Conservation (phyloP, 2,113 vertebrate species). For the Pongo abelii region DNA sequence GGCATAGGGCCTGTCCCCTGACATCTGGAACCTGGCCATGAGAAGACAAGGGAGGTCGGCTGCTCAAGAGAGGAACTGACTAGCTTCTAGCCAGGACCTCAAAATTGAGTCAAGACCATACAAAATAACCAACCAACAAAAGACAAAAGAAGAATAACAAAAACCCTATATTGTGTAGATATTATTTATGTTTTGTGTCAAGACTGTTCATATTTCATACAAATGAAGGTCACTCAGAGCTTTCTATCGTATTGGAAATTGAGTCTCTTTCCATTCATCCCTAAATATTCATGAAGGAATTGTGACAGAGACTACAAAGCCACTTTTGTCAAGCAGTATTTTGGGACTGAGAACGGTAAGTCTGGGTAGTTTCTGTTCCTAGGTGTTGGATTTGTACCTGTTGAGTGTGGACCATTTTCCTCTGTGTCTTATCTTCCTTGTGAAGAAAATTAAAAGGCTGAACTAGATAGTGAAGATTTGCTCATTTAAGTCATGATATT, state of each 20-base stretch:
- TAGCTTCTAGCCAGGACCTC: neutral
- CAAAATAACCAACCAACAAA: neutral
- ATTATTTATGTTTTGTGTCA: neutral
- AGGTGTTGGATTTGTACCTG: neutral
- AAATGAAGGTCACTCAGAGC: neutral
- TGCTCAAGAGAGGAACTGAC: neutral
- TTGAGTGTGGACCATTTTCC: neutral
- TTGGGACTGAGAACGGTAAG: too few relatives aligned
- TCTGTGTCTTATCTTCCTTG: neutral
- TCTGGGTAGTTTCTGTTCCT: neutral
- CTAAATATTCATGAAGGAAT: neutral
- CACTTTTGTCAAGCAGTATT: rapidly evolving
- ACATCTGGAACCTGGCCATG: neutral
- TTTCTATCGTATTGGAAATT: neutral
- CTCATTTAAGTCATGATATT: neutral
- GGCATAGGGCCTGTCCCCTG: rapidly evolving
- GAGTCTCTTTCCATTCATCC: neutral
- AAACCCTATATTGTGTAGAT: neutral
- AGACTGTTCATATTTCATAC: neutral
- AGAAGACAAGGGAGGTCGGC: neutral
- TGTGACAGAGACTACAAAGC: neutral
- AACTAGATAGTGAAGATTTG: neutral
- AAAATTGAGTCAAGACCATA: neutral
- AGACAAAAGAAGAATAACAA: too few relatives aligned
- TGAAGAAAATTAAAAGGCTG: neutral